Evolutionary conservation across 2,797 vertebrate genomes (phyloP).

Genomic region (Brachyrhaphis roseni): DNA sequence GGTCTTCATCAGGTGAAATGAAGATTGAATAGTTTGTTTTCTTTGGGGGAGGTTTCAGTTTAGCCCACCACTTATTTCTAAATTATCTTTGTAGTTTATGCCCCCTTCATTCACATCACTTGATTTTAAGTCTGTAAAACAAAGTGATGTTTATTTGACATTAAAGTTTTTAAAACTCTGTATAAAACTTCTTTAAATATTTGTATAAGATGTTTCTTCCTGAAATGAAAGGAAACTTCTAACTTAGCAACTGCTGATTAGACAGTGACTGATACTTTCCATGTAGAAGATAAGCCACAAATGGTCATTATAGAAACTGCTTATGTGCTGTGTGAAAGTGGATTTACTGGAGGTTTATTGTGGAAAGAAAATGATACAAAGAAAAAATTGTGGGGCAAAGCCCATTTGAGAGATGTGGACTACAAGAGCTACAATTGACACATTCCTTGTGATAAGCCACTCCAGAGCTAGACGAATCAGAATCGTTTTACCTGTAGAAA

Average conservation of each 20-base stretch:
- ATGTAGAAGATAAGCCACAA: not conserved
- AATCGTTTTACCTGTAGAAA: not conserved
- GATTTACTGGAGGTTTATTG: not conserved
- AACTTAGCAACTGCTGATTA: not conserved
- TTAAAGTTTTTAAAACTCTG: not conserved
- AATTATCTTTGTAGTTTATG: not conserved
- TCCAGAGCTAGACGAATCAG: not conserved
- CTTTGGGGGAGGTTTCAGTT: not conserved
- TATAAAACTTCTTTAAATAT: too few relatives aligned
- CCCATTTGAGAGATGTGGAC: too few relatives aligned
- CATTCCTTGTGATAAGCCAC: not conserved
- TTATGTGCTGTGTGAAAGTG: not conserved
- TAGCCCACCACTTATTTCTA: not conserved
- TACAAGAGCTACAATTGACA: not conserved
- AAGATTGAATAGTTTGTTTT: not conserved
- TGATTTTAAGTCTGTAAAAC: not conserved
- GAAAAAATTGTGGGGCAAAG: too few relatives aligned
- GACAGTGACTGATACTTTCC: not conserved
- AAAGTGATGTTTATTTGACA: not conserved
- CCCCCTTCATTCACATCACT: not conserved
- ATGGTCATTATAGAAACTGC: not conserved
- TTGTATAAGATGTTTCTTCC: not conserved
- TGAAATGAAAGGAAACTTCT: not conserved
- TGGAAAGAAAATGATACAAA: not conserved
- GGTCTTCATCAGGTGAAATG: not conserved